Conservation (phyloP, 37 sponge, comb jelly and placozoan genomes). For the Crambe crambe region DNA sequence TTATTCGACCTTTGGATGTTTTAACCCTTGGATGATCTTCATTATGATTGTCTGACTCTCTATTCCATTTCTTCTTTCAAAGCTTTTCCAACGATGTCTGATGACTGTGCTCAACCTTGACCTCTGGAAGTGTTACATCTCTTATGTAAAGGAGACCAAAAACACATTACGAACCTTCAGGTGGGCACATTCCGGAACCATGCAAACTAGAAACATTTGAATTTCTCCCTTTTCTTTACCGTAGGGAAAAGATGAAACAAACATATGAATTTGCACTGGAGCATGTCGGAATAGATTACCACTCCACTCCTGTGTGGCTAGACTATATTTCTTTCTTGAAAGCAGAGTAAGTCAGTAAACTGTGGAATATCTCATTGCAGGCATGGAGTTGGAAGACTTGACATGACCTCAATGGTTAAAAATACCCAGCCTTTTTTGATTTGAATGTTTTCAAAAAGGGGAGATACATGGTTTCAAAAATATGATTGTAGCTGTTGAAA, state of each 20-base stretch:
- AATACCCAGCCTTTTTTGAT: too few relatives aligned
- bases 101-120: conserved; percentile 89
- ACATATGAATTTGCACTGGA: conserved; percentile 96
- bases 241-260: conserved; percentile 92
- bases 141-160: conserved; percentile 93
- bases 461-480: too few relatives aligned
- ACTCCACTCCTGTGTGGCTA: conserved; percentile 84
- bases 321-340: conserved; percentile 91
- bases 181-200: conserved; percentile 39
- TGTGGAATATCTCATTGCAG: too few relatives aligned
- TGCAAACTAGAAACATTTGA: background rate
- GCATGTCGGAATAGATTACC: conserved; percentile 91
- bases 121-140: conserved; percentile 95
- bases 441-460: too few relatives aligned
- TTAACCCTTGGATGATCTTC: too few relatives aligned
- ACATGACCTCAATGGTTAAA: too few relatives aligned
- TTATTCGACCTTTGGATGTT: too few relatives aligned
- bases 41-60: too few relatives aligned
- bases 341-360: conserved; percentile 67
- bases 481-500: too few relatives aligned
- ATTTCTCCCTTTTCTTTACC: background rate
- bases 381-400: too few relatives aligned
- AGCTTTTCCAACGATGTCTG: conserved; percentile 93
- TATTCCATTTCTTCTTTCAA: conserved; percentile 1
- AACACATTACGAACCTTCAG: conserved; percentile 72